Percentiles rank a stretch among this genome's conserved stretches.
These are phyloP conservation scores for Chromobotia macracanthus DNA, from an alignment of 2,797 vertebrate species.

Conservation along the genomic window DNA sequence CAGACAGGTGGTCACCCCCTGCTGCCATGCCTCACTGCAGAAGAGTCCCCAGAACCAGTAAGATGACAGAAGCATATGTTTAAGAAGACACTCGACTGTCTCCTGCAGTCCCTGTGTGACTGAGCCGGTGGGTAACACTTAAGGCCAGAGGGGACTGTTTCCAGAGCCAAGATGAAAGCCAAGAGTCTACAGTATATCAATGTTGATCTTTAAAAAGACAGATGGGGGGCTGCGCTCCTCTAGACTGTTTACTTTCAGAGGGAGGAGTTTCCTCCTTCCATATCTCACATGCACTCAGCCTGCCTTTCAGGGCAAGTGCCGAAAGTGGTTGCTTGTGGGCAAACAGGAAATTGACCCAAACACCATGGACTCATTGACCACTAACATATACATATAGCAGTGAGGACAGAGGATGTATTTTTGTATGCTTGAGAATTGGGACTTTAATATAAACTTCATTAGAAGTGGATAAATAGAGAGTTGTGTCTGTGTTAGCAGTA, in stretches of 20 bases:
- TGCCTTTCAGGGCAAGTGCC: constrained; percentile 45
- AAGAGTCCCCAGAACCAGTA: neutral
- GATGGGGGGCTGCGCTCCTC: constrained; percentile 49
- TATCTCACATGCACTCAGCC: constrained; percentile 53
- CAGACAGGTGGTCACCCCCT: constrained; percentile 43
- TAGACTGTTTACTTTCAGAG: constrained; percentile 67
- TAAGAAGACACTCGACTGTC: constrained; percentile 8
- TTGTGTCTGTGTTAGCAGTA: constrained; percentile 15
- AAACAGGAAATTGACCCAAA: constrained; percentile 46
- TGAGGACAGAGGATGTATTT: constrained; percentile 43
- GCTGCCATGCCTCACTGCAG: neutral
- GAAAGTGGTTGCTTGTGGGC: constrained; percentile 35
- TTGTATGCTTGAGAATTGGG: constrained; percentile 11
- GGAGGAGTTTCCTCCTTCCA: constrained; percentile 70
- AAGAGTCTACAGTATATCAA: constrained; percentile 51
- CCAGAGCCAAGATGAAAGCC: constrained; percentile 65
- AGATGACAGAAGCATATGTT: constrained; percentile 54
- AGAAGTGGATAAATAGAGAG: constrained; percentile 16
- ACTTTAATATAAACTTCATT: constrained; percentile 16
- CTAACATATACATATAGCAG: constrained; percentile 50
- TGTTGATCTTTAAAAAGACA: constrained; percentile 54
- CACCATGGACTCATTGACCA: constrained; percentile 1
- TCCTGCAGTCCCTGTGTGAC: neutral
- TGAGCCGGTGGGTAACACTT: neutral
- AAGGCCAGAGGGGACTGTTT: constrained; percentile 40